Percentiles rank a stretch among this genome's conserved stretches.
Evolutionary conservation across 2,888 invertebrate species (phyloP).

Genomic region (Tiliacea citrago): DNA sequence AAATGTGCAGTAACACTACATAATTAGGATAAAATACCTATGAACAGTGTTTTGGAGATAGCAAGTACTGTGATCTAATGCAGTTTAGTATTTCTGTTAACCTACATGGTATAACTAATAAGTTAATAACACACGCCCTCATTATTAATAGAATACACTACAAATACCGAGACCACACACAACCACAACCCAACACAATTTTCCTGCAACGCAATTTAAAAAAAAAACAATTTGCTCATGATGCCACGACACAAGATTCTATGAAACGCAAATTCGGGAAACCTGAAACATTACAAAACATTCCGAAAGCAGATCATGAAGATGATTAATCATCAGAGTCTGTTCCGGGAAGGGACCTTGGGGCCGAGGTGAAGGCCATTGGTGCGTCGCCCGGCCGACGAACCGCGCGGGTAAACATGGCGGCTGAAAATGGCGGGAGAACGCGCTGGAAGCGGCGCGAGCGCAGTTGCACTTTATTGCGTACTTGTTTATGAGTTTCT

Average conservation of each 20-base stretch:
- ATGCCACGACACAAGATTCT: constrained; percentile 48
- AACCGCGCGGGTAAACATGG: constrained; percentile 79
- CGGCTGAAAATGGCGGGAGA: constrained; percentile 69
- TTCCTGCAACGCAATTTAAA: constrained; percentile 19
- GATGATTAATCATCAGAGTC: constrained; percentile 67
- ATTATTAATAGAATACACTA: background rate
- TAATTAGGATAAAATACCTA: too few species aligned
- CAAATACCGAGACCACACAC: background rate
- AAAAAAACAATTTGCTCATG: constrained; percentile 19
- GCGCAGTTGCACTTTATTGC: constrained; percentile 50
- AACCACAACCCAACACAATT: constrained; percentile 20
- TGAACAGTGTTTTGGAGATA: background rate
- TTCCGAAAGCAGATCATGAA: constrained; percentile 63
- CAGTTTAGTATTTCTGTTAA: background rate
- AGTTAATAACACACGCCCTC: background rate
- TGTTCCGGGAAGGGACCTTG: constrained; percentile 78
- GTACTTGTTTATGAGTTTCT: constrained; percentile 9
- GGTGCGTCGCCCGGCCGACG: constrained; percentile 82
- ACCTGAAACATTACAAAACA: constrained; percentile 51
- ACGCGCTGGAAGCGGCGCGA: constrained; percentile 63
- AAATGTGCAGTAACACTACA: too few species aligned
- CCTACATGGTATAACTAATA: background rate
- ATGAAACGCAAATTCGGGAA: constrained; percentile 55
- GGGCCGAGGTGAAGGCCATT: constrained; percentile 81
- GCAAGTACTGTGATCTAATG: background rate